Conservation (phyloP, 2,888 invertebrate species). For the Trileptium ribeirensis region DNA sequence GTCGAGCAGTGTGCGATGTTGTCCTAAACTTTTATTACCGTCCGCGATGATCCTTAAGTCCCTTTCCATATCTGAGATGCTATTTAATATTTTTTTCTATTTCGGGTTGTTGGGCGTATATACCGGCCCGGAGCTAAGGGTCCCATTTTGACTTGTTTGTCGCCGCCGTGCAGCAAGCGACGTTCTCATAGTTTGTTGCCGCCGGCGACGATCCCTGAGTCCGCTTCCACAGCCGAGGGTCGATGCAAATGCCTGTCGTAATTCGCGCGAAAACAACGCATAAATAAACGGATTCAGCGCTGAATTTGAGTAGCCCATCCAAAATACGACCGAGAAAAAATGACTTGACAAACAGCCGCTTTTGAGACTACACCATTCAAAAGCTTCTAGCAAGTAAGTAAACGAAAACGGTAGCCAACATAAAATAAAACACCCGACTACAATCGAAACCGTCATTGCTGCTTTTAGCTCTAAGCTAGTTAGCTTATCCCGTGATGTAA, state of each 20-base stretch:
- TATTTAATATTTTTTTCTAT: too few species aligned
- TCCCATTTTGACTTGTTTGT: too few species aligned
- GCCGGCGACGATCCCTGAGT: too few species aligned
- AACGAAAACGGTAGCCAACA: background rate
- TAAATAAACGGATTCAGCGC: background rate
- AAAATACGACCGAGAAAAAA: background rate
- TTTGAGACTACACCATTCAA: background rate
- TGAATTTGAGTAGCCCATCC: background rate
- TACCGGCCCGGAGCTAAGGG: too few species aligned
- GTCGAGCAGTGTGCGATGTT: too few species aligned
- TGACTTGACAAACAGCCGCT: background rate
- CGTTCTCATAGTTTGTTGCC: too few species aligned
- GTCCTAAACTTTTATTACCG: too few species aligned
- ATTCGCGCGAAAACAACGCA: background rate
- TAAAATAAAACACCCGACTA: background rate
- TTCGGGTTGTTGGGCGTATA: too few species aligned
- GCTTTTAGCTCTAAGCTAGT: background rate
- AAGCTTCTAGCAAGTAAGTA: background rate
- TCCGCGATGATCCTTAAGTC: too few species aligned
- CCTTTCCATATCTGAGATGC: too few species aligned
- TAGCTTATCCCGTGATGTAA: background rate
- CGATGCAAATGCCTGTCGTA: background rate
- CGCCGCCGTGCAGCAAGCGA: too few species aligned
- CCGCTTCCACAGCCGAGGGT: background rate
- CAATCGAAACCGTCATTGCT: background rate